Percentiles rank a stretch among this genome's conserved stretches.
Conservation (phyloP, 2,797 vertebrate genomes). For the Acipenser ruthenus region DNA sequence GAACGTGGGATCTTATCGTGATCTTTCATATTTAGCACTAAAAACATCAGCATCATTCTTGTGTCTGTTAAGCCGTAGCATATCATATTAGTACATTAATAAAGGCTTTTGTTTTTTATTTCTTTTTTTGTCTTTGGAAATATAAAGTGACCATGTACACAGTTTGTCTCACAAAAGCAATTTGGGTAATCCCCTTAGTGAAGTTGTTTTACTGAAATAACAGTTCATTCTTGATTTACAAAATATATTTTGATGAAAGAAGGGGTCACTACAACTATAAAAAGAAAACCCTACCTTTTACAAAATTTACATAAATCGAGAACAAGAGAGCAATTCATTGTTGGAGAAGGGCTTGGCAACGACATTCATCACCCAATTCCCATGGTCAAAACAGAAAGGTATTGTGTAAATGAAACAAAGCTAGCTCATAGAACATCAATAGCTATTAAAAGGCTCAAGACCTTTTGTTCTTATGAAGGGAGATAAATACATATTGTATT, state of each 20-base stretch:
- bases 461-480: conserved; percentile 17
- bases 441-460: conserved; percentile 19
- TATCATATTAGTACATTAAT: background rate
- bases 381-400: conserved; percentile 28
- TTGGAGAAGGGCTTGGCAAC: conserved; percentile 19
- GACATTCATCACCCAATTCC: conserved; percentile 29
- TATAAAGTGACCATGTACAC: background rate
- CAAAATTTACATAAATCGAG: conserved; percentile 24
- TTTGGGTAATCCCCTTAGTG: background rate
- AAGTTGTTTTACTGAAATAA: conserved; percentile 6
- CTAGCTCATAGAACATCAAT: conserved; percentile 14
- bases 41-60: background rate
- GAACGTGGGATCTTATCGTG: background rate
- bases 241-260: conserved; percentile 16
- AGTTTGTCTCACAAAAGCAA: background rate
- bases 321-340: conserved; percentile 33
- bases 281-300: conserved; percentile 23
- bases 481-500: conserved; percentile 23
- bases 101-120: background rate
- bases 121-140: background rate
- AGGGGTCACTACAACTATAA: conserved; percentile 15
- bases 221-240: conserved; percentile 17
- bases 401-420: conserved; percentile 23
- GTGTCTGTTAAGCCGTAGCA: background rate
- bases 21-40: background rate